Base-by-base conservation (phyloP, 2,888 invertebrate genomes). In the Leptinotarsa peninsularis region DNA sequence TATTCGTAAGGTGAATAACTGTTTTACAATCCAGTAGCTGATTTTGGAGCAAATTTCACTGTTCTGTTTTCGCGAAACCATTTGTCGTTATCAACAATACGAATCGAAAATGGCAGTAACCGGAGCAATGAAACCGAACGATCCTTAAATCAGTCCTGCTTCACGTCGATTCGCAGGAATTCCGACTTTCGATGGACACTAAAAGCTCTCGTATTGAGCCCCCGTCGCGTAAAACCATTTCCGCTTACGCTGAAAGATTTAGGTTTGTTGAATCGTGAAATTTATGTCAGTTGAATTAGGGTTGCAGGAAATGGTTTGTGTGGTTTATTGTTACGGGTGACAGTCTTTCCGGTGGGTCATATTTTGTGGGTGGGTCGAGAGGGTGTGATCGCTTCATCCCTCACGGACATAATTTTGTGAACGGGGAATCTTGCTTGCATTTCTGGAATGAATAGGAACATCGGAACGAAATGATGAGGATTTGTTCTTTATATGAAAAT, bases 261-360 rank as follows among this genome's bases (percentile, higher is more conserved):
- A 69, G 69, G 69, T 33, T 27, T 69, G 69, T 69, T 27, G 56
- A 56, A 18, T 56, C 21, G 33, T 18, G 69, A 4, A 69, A 69
- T 33, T 14, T 49, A 43, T 27, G 56, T 69, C 56, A 17, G 63
- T 17, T 63, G 63, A 33, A 43, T 63, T n/a, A 33, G 33, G 43
- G n/a, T 23, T 58, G 21, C 52, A 21, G 27, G 68, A 68, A 52
- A 52, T 52, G 52, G 68, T 52, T 50, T 23, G 68, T 27, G 68
- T 27, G 18, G 68, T 68, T 68, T n/a, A 68, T 68, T 49, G 27
- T 68, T 54, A 50, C n/a, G 68, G 5, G 17, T 54, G 68, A 68
- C 52, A 43, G 58, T 23, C 21, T 58, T 23, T 58, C 15, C 58
- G 23, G 21, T 58, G 58, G 58, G 1, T 58, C 58, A 58, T 58